Base-by-base conservation (phyloP, 2,888 invertebrate species). In the Caenorhabditis wallacei region DNA sequence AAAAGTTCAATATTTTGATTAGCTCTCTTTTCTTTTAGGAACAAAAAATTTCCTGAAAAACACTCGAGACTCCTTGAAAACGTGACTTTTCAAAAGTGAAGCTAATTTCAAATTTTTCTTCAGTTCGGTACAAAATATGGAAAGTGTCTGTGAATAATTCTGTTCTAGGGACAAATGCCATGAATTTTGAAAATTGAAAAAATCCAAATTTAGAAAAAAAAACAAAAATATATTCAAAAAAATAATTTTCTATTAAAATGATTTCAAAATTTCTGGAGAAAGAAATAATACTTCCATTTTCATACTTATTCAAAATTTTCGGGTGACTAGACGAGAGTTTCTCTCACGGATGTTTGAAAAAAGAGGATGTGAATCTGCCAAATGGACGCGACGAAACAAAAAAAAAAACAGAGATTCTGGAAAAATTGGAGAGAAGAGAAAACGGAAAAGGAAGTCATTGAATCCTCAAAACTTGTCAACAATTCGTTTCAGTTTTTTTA, bases 361-460 rank as follows among this genome's bases (percentile, higher is more conserved):
- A 57, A 35, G 37, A 20, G 10, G 10, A 57, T n/a, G 13, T 3
- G 30, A 18, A 35, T 35, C 35, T 10, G 13, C 10, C 40, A 40
- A 40, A 40, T 40, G 13, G 40, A 13, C 7, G 40, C 4, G 10
- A 16, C 16, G 40, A 40, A 59, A 59, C 59, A 18, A 46, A 63
- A 63, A n/a, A 59, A 46, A 37, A 57, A 4, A 35, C 26, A 63
- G 24, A 26, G 46, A 63, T 16, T 63, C 43, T 11, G 26, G 40
- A 40, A 46, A 54, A 54, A n/a, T n/a, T n/a, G 13, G 18, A 30
- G 18, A 37, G 43, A 43, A 63, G 46, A 63, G 46, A 63, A 43
- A 63, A 61, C 40, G 24, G 61, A 61, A 61, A 46, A 46, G 63
- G 63, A 63, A 63, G 63, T 63, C 63, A 63, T 63, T 63, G 46